Evolutionary conservation across 2,888 invertebrate species (phyloP).

Genomic region (Apamea anceps): DNA sequence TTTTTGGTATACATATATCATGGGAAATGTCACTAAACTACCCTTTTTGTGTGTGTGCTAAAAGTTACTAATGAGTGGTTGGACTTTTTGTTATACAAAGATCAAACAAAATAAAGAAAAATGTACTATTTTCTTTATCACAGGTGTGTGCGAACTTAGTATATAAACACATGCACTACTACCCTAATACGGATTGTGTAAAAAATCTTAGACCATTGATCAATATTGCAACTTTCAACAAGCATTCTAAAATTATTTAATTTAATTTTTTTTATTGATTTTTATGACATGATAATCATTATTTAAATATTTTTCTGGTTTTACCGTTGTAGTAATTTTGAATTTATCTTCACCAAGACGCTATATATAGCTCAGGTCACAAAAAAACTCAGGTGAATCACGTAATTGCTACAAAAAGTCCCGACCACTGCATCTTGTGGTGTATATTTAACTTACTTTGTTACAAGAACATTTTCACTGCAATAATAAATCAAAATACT

Average conservation of each 20-base stretch:
- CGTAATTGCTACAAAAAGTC: constrained; percentile 39
- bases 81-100: constrained; percentile 14
- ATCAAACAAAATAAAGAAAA: neutral
- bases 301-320: neutral
- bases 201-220: neutral
- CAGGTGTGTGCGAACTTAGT: neutral
- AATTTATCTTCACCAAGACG: neutral
- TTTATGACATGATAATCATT: neutral
- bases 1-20: constrained; percentile 33
- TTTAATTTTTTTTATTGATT: neutral
- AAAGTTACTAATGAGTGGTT: constrained; percentile 25
- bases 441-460: constrained; percentile 17
- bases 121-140: neutral
- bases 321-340: neutral
- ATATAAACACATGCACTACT: neutral
- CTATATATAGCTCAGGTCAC: neutral
- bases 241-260: neutral
- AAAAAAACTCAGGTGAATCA: constrained; percentile 29
- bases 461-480: constrained; percentile 12
- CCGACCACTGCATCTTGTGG: constrained; percentile 23
- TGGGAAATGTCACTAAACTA: constrained; percentile 40
- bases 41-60: constrained; percentile 44
- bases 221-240: neutral
- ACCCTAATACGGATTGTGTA: neutral
- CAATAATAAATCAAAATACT: neutral